phyloP scores from a whole-genome alignment of 2,113 vertebrate genomes.

The Butorides virescens region DNA sequence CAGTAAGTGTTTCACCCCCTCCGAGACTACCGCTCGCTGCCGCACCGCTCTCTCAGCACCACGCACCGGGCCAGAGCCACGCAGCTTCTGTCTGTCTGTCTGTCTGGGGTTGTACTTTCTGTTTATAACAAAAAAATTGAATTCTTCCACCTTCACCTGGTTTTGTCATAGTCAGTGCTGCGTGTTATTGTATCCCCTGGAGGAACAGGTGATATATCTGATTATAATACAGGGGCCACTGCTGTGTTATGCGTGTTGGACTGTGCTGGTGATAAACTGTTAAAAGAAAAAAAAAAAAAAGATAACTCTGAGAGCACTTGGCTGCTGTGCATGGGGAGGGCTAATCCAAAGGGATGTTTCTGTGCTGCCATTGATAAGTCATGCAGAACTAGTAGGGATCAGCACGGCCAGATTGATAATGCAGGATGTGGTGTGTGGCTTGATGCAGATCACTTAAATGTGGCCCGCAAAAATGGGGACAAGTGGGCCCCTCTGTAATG shows the following conservation, averaged over 20 bases:
- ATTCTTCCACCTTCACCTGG: accelerated
- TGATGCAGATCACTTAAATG: background rate
- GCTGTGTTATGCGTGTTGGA: background rate
- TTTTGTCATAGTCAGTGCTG: background rate
- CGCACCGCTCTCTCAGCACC: background rate
- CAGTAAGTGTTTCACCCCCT: slow-evolving; percentile 83
- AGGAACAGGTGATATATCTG: background rate
- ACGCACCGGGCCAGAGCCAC: background rate
- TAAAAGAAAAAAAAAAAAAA: background rate
- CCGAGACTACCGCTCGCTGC: background rate
- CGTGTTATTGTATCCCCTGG: accelerated
- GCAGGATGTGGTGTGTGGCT: background rate
- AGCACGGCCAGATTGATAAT: background rate
- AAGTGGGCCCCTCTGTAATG: background rate
- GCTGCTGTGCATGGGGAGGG: background rate
- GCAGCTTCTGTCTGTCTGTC: slow-evolving; percentile 1
- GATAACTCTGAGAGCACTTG: background rate
- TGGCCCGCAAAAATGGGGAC: background rate
- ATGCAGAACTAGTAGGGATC: background rate
- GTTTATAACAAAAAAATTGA: background rate
- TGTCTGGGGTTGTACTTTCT: background rate
- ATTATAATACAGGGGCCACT: background rate
- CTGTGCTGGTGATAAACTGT: background rate
- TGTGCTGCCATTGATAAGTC: background rate
- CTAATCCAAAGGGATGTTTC: background rate